A percentile compares a stretch with the other conserved stretches of the same genome.
phyloP scores from a whole-genome alignment of 2,797 vertebrate genomes.

The Trichosurus vulpecula region DNA sequence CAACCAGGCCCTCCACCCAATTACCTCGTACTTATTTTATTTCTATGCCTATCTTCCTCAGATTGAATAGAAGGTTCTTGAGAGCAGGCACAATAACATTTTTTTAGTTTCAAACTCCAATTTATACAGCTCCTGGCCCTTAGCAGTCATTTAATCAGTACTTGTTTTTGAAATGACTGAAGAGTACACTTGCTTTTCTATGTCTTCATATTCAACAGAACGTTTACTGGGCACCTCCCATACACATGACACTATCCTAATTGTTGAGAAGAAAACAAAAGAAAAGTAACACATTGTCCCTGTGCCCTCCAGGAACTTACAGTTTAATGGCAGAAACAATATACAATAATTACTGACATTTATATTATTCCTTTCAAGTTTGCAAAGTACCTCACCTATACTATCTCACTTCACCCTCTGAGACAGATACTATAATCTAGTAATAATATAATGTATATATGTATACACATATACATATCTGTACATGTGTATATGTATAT shows the following conservation, averaged over 20 bases:
- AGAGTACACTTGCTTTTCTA: background rate
- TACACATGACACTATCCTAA: background rate
- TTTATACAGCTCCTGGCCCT: background rate
- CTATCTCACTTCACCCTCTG: background rate
- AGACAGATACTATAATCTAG: background rate
- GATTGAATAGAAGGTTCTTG: background rate
- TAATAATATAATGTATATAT: too few relatives aligned
- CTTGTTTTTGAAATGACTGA: background rate
- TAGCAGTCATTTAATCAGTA: background rate
- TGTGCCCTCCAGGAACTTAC: background rate
- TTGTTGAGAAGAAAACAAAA: background rate
- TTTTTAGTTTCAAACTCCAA: background rate
- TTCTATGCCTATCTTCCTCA: background rate
- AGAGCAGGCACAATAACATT: background rate
- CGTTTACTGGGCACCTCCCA: background rate
- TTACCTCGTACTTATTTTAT: background rate
- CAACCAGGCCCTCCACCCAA: background rate
- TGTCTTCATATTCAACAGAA: background rate
- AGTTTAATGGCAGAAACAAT: background rate
- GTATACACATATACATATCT: too few relatives aligned
- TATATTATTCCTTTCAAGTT: background rate
- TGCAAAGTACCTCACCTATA: background rate
- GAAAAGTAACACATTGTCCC: too few relatives aligned
- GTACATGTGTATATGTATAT: too few relatives aligned
- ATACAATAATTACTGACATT: background rate